Evolutionary conservation across 2,113 vertebrate species (phyloP).

Genomic region (Fregata magnificens): DNA sequence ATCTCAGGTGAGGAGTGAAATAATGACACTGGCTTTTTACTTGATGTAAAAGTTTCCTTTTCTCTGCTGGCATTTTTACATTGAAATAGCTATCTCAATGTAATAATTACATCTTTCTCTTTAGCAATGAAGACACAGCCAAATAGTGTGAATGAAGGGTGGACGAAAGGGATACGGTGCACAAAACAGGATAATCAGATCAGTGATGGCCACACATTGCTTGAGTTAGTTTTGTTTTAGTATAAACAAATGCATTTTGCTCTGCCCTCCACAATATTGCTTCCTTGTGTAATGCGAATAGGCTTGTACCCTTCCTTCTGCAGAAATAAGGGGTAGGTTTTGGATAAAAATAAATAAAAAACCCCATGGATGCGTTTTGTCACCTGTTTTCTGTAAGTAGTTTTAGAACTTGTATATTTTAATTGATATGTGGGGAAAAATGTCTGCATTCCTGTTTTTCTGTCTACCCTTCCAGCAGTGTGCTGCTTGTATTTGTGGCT

Average conservation of each 20-base stretch:
- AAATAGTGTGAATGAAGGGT: background rate
- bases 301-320: background rate
- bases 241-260: background rate
- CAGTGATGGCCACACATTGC: background rate
- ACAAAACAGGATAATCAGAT: background rate
- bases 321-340: background rate
- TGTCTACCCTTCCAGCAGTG: background rate
- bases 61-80: background rate
- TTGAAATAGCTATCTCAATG: background rate
- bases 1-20: background rate
- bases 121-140: background rate
- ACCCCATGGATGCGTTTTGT: rapidly evolving
- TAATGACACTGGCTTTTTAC: background rate
- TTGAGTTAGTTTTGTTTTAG: background rate
- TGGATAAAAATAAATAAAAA: background rate
- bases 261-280: background rate
- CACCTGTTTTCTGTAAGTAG: background rate
- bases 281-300: background rate
- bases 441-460: background rate
- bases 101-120: background rate
- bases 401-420: background rate
- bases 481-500: background rate
- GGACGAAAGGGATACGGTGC: background rate
- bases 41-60: background rate
- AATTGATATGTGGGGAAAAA: background rate